A percentile compares a stretch with the other conserved stretches of the same genome.
phyloP scores from a whole-genome alignment of 2,113 vertebrate species.

The Vidua chalybeata region DNA sequence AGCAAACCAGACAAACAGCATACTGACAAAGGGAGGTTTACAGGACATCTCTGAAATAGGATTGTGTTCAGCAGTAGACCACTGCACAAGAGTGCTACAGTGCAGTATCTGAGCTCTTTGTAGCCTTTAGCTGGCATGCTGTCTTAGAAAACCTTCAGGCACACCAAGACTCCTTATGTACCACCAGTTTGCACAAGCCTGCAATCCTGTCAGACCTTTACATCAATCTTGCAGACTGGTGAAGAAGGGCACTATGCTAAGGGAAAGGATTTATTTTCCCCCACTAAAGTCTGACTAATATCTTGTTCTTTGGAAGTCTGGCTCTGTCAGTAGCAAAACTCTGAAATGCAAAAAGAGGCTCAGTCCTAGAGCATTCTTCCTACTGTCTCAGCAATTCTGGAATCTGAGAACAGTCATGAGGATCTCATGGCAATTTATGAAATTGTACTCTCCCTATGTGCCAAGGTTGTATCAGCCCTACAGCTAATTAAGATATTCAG shows the following conservation, averaged over 20 bases:
- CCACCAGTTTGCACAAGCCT: background rate
- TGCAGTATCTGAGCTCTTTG: background rate
- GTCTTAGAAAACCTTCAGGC: background rate
- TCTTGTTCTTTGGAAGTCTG: background rate
- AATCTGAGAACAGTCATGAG: background rate
- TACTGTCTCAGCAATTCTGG: background rate
- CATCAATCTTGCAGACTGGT: background rate
- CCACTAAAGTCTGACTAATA: background rate
- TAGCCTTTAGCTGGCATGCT: background rate
- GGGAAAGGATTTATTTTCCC: background rate
- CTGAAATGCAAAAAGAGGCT: background rate
- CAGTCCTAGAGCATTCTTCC: background rate
- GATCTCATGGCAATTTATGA: background rate
- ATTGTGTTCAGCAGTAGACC: background rate
- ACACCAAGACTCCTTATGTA: background rate
- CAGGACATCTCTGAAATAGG: background rate
- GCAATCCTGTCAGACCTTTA: background rate
- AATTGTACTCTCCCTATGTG: background rate
- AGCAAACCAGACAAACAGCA: background rate
- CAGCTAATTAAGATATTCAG: background rate
- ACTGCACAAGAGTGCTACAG: background rate
- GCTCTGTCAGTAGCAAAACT: background rate
- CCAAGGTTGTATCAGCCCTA: background rate
- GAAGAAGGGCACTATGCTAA: background rate
- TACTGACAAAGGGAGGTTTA: conserved; percentile 23